Conservation (phyloP, 2,113 vertebrate genomes). For the Falco punctatus region DNA sequence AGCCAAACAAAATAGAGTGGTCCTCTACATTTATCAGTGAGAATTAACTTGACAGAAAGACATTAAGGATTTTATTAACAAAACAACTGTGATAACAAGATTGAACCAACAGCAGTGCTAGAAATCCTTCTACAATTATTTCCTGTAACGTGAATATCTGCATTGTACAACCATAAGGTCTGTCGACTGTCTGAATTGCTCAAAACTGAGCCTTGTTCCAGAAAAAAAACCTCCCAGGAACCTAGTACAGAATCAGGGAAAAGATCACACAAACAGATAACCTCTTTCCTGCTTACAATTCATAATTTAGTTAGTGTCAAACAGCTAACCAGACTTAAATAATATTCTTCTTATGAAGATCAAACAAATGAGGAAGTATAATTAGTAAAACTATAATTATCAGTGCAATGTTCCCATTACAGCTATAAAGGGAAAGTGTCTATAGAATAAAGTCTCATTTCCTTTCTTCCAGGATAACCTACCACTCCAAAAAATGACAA, state of each 20-base stretch:
- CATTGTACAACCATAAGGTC: neutral
- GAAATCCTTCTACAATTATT: neutral
- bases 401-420: neutral
- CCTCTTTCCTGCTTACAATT: neutral
- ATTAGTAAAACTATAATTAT: constrained; percentile 20
- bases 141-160: neutral
- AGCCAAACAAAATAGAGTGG: neutral
- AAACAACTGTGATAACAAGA: neutral
- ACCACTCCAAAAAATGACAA: neutral
- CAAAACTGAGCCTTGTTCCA: neutral
- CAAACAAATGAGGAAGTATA: constrained; percentile 1
- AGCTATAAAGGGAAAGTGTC: neutral
- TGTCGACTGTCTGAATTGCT: neutral
- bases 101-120: neutral
- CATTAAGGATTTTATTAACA: neutral
- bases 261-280: neutral
- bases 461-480: neutral
- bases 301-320: neutral
- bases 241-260: neutral
- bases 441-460: neutral
- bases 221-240: neutral
- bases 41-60: neutral
- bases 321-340: neutral
- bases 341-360: neutral
- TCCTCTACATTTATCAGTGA: neutral